These are phyloP conservation scores for Netelia melanura DNA, from an alignment of 2,888 invertebrate species.

Conservation along the genomic window DNA sequence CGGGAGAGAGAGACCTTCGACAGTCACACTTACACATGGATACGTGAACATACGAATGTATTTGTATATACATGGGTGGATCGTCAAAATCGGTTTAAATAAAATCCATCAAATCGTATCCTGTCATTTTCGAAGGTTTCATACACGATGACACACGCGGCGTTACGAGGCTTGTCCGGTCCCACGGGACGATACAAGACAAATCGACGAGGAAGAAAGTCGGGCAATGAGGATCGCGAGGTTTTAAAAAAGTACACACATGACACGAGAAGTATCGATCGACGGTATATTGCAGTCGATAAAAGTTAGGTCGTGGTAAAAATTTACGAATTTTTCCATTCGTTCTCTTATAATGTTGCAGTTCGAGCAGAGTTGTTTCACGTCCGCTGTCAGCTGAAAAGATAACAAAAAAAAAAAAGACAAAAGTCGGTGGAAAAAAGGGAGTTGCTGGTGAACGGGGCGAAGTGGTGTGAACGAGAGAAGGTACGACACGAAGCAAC, in stretches of 20 bases:
- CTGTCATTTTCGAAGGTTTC: conserved; percentile 51
- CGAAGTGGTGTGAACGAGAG: conserved; percentile 59
- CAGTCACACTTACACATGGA: conserved; percentile 11
- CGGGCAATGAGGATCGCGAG: background rate
- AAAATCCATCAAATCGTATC: conserved; percentile 57
- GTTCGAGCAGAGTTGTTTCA: background rate
- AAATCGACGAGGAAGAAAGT: background rate
- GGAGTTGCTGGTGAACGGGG: conserved; percentile 16
- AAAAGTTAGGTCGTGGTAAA: background rate
- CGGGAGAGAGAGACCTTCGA: conserved; percentile 49
- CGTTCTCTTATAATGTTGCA: background rate
- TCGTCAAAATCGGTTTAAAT: conserved; percentile 52
- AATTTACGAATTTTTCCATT: background rate
- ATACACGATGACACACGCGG: conserved; percentile 40
- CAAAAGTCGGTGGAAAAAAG: conserved; percentile 22
- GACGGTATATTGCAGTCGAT: background rate
- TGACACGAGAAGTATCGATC: background rate
- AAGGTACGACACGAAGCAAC: conserved; percentile 69
- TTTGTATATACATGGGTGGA: background rate
- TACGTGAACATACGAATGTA: background rate
- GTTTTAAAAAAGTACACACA: background rate
- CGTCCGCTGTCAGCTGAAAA: conserved; percentile 9
- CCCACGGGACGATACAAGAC: conserved; percentile 23
- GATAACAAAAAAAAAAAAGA: conserved; percentile 22
- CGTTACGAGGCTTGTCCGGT: conserved; percentile 1